Conservation (phyloP, 2,888 invertebrate species). For the Lacanobia wlatinum region DNA sequence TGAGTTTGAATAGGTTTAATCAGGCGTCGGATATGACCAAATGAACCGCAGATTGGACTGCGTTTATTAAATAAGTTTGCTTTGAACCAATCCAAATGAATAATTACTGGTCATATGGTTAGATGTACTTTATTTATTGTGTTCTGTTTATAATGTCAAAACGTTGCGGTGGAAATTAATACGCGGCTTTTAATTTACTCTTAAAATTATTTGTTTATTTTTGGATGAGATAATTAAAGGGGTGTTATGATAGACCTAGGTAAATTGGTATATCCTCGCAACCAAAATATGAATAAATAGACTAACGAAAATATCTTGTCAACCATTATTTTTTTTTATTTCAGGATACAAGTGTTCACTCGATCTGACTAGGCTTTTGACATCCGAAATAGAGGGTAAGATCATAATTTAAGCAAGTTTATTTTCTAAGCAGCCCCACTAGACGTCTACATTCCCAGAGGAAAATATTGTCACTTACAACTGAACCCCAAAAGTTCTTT, state of each 20-base stretch:
- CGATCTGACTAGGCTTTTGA: not conserved
- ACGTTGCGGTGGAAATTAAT: conserved; percentile 39
- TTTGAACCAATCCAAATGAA: conserved; percentile 70
- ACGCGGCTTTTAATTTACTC: conserved; percentile 23
- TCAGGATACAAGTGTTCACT: not conserved
- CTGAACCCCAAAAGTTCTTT: conserved; percentile 62
- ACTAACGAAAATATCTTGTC: not conserved
- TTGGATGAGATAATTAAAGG: conserved; percentile 6
- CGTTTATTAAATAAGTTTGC: conserved; percentile 70
- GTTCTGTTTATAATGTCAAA: conserved; percentile 40
- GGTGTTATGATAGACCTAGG: not conserved
- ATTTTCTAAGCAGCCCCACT: conserved; percentile 8
- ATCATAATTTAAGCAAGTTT: not conserved
- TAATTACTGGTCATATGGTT: conserved; percentile 63
- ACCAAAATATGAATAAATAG: not conserved
- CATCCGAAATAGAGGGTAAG: not conserved
- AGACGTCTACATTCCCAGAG: conserved; percentile 30
- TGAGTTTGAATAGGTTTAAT: conserved; percentile 70
- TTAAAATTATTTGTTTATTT: conserved; percentile 35
- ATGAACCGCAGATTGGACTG: conserved; percentile 69
- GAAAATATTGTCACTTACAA: conserved; percentile 60
- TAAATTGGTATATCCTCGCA: not conserved
- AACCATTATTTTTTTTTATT: not conserved
- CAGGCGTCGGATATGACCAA: conserved; percentile 69
- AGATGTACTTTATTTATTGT: conserved; percentile 43